Conservation (phyloP, 2,113 vertebrate genomes). For the Dasyprocta punctata region DNA sequence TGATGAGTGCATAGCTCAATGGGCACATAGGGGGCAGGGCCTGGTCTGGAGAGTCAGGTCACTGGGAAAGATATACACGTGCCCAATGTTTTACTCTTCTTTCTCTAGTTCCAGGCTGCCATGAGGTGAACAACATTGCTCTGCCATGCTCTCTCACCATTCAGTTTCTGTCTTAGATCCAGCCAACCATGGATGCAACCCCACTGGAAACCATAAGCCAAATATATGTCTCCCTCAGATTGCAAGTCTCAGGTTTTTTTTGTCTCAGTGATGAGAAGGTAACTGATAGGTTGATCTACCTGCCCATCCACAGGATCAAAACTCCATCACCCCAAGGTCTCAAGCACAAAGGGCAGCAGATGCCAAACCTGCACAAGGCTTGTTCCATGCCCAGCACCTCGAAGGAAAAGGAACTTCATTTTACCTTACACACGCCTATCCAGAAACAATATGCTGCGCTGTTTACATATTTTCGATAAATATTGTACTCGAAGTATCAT, state of each 20-base stretch:
- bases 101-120: background rate
- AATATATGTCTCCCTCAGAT: background rate
- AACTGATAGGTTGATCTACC: background rate
- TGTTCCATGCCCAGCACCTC: background rate
- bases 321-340: background rate
- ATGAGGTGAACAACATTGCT: background rate
- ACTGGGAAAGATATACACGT: background rate
- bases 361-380: background rate
- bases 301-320: background rate
- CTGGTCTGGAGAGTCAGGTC: background rate
- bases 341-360: background rate
- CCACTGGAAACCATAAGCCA: background rate
- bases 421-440: background rate
- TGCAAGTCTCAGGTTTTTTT: background rate
- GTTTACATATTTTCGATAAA: background rate
- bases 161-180: background rate
- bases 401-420: background rate
- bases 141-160: background rate
- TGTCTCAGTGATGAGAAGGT: background rate
- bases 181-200: background rate
- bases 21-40: background rate
- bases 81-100: background rate
- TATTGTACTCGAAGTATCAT: background rate
- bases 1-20: background rate
- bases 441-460: background rate